Evolutionary conservation across 2,113 vertebrate species (phyloP).

Genomic region (Alethe castanea): DNA sequence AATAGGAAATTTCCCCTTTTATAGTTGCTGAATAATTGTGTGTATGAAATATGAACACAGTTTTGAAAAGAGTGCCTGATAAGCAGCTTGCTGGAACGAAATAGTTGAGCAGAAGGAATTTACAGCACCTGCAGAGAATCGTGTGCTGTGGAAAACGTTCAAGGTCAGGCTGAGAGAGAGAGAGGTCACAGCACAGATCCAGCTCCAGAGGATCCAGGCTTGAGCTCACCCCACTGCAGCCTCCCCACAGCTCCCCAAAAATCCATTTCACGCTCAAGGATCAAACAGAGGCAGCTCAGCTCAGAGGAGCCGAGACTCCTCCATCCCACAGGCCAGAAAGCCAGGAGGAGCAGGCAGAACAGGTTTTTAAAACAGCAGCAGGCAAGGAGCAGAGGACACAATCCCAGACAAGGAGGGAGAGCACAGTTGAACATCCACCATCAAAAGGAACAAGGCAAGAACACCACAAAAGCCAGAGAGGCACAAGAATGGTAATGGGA

Average conservation of each 20-base stretch:
- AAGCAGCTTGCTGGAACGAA: constrained; percentile 64
- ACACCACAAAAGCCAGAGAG: not conserved
- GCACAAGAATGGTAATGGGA: not conserved
- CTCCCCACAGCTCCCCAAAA: not conserved
- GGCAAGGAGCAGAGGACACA: not conserved
- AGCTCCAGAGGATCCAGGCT: not conserved
- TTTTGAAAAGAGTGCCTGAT: constrained; percentile 61
- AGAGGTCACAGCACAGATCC: constrained; percentile 32
- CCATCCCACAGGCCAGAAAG: not conserved
- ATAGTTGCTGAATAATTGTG: constrained; percentile 54
- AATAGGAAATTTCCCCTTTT: constrained; percentile 49
- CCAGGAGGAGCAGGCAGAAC: constrained; percentile 36
- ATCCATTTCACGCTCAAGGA: not conserved
- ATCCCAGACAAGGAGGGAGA: not conserved
- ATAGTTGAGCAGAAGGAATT: constrained; percentile 54
- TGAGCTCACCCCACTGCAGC: not conserved
- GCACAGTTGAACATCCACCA: not conserved
- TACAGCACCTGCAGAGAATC: constrained; percentile 59
- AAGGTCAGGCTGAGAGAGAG: constrained; percentile 6
- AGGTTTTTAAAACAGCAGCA: constrained; percentile 15
- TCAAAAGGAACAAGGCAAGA: not conserved
- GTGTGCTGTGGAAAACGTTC: constrained; percentile 13
- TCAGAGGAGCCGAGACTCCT: not conserved
- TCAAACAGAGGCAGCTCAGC: not conserved
- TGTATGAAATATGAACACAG: constrained; percentile 38